Conservation (phyloP, 1,140 invertebrate species). For the Paraescarpia echinospica region DNA sequence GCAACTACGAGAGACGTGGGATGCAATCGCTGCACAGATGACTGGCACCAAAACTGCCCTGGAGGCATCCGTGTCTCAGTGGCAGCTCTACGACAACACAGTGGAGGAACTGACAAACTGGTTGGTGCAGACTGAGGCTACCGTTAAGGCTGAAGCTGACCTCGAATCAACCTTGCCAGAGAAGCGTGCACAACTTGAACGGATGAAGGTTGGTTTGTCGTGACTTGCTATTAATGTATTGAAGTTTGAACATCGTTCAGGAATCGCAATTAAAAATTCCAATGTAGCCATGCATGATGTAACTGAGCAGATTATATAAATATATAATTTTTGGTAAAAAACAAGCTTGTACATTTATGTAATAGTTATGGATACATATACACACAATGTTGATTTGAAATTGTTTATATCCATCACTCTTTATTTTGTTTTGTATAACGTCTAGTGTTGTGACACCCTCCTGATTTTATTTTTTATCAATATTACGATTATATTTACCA, state of each 20-base stretch:
- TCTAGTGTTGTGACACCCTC: too few relatives aligned
- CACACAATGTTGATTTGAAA: too few relatives aligned
- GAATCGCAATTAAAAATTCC: neutral
- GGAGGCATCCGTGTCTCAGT: conserved; percentile 67
- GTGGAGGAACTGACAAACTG: conserved; percentile 85
- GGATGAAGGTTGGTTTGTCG: conserved; percentile 73
- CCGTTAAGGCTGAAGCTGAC: conserved; percentile 87
- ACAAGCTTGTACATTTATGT: too few relatives aligned
- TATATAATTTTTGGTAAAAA: neutral
- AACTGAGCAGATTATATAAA: neutral
- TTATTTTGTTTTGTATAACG: too few relatives aligned
- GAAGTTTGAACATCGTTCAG: neutral
- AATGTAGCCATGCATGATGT: neutral
- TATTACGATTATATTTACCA: too few relatives aligned
- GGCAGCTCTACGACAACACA: conserved; percentile 53
- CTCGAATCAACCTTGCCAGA: conserved; percentile 88
- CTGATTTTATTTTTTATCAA: too few relatives aligned
- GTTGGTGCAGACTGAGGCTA: conserved; percentile 86
- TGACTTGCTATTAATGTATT: neutral
- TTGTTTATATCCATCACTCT: too few relatives aligned
- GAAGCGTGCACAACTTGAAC: conserved; percentile 89
- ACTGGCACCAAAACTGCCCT: conserved; percentile 88
- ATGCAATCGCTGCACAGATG: conserved; percentile 80
- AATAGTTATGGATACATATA: too few relatives aligned
- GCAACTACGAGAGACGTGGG: conserved; percentile 87